Percentiles rank a stretch among this genome's conserved stretches.
Conservation (phyloP, 2,888 invertebrate species). For the Drosophila greeni region DNA sequence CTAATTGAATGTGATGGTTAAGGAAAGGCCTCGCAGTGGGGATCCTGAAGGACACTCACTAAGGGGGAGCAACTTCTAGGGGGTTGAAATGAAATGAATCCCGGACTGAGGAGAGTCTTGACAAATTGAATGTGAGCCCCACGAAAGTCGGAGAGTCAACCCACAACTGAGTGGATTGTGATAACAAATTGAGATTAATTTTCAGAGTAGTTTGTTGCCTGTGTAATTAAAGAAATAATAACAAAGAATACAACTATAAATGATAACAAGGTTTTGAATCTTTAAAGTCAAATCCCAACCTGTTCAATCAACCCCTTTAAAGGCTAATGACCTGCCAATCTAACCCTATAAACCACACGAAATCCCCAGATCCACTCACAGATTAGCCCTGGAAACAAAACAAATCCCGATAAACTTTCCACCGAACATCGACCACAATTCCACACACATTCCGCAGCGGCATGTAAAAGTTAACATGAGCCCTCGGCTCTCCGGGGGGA, state of each 20-base stretch:
- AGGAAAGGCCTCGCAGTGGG: constrained; percentile 1
- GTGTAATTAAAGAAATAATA: neutral
- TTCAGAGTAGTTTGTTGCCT: neutral
- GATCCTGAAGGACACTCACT: neutral
- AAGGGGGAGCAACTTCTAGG: neutral
- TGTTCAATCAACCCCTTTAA: neutral
- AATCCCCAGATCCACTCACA: constrained; percentile 26
- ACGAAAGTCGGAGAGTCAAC: neutral
- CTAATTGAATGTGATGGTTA: constrained; percentile 41
- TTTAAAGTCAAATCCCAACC: neutral
- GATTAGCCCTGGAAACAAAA: constrained; percentile 33
- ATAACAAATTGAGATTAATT: neutral
- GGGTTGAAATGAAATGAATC: neutral
- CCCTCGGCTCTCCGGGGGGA: constrained; percentile 31
- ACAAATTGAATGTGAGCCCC: neutral
- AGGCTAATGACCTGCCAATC: constrained; percentile 14
- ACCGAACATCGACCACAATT: constrained; percentile 18
- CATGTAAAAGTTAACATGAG: constrained; percentile 34
- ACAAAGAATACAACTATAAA: neutral
- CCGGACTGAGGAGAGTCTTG: neutral
- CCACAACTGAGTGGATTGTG: constrained; percentile 1
- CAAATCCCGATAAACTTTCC: constrained; percentile 39
- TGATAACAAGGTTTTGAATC: neutral
- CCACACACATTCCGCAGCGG: neutral
- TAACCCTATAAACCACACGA: constrained; percentile 15